A percentile compares a stretch with the other conserved stretches of the same genome.
Conservation (phyloP, 2,888 invertebrate genomes). For the Drosophila lutescens region DNA sequence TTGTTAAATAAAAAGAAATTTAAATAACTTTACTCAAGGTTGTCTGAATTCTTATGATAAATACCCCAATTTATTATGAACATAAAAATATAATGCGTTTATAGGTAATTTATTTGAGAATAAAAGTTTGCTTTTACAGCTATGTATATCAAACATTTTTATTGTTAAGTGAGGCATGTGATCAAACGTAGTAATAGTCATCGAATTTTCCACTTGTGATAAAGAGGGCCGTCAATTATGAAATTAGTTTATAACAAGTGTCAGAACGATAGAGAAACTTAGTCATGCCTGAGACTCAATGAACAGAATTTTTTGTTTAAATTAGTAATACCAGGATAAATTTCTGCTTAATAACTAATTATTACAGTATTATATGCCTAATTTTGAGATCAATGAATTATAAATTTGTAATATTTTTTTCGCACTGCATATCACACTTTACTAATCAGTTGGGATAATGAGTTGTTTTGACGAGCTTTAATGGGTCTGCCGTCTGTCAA, state of each 20-base stretch:
- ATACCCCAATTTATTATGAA: not conserved
- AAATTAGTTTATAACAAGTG: not conserved
- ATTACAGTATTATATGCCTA: not conserved
- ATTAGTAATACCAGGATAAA: not conserved
- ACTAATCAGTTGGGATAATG: conserved; percentile 16
- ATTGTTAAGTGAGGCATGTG: conserved; percentile 2
- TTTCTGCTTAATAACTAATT: too few species aligned
- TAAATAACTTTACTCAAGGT: not conserved
- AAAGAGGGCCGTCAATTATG: conserved; percentile 1
- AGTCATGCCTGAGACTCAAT: not conserved
- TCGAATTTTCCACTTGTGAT: conserved; percentile 10
- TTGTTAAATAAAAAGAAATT: not conserved
- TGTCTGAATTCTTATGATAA: too few species aligned
- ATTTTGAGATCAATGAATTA: not conserved
- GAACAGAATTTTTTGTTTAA: too few species aligned
- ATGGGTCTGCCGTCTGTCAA: conserved; percentile 18
- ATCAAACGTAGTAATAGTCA: conserved; percentile 3
- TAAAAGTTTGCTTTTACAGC: not conserved
- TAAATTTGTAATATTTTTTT: not conserved
- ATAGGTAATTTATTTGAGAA: not conserved
- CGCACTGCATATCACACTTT: not conserved
- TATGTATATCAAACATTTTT: conserved; percentile 1
- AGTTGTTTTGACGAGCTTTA: conserved; percentile 19
- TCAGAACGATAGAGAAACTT: not conserved
- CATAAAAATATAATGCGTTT: not conserved